phyloP scores from a whole-genome alignment of 2,797 vertebrate species.

The Moxostoma hubbsi region DNA sequence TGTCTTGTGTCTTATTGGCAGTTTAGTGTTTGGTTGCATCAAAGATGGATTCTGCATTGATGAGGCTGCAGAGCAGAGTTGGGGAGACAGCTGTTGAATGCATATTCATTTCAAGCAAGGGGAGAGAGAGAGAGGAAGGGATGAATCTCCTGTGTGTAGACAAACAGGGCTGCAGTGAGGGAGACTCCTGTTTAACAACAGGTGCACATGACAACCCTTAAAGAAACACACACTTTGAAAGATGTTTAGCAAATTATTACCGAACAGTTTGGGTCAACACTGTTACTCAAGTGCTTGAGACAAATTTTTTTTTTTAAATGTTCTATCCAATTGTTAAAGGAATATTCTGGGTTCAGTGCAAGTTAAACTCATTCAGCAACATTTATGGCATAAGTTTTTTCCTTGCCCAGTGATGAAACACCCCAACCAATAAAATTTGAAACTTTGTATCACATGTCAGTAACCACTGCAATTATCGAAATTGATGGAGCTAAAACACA shows the following conservation, averaged over 20 bases:
- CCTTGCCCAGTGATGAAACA: too few species aligned
- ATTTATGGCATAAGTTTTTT: too few species aligned
- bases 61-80: constrained; percentile 73
- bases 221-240: constrained; percentile 31
- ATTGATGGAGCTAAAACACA: too few species aligned
- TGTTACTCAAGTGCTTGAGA: neutral
- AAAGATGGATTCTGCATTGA: constrained; percentile 72
- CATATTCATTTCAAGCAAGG: constrained; percentile 61
- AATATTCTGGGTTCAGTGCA: too few species aligned
- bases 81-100: constrained; percentile 76
- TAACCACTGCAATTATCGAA: too few species aligned
- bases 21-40: constrained; percentile 68
- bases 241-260: neutral
- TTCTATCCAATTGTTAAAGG: too few species aligned
- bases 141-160: constrained; percentile 43
- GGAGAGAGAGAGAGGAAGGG: constrained; percentile 22
- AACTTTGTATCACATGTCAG: too few species aligned
- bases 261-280: neutral
- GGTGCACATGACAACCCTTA: constrained; percentile 58
- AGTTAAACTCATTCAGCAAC: too few species aligned
- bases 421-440: too few species aligned
- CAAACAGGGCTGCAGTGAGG: constrained; percentile 38
- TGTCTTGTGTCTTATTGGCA: constrained; percentile 44
- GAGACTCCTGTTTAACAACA: constrained; percentile 58
- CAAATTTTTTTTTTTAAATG: too few species aligned